Evolutionary conservation across 2,888 invertebrate species (phyloP), one percentile per base, ranked within the genome.

Genomic region (Pediacus dermestoides): DNA sequence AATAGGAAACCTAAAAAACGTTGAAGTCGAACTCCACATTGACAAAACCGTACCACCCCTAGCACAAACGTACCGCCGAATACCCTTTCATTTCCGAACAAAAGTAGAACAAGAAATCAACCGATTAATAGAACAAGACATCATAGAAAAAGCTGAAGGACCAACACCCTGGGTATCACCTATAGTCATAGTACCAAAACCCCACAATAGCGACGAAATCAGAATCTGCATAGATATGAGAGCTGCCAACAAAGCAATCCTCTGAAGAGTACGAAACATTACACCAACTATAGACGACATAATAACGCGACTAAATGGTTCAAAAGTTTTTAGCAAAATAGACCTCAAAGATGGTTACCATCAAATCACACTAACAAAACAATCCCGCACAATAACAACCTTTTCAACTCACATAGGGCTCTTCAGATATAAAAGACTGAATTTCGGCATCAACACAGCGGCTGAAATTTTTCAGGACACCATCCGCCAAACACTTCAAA

Each of bases 401-500:
- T 68, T 68, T 40, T 55, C 58, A 2, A 63, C 64, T 2, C 47
- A 48, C 13, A 48, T 46, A 12, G 66, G 65, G 0, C 30, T 68
- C 4, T 65, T 39, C 34, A 35, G 60, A 11, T 70, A 63, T 38
- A 70, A 67, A 40, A 14, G 66, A 21, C 32, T 63, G 4, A 51
- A 58, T 44, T 65, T 63, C 39, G 63, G 60, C 0, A 60, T 70
- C 6, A 53, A 51, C 1, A 65, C 65, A 34, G 71, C 71, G 3
- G 63, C 66, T 1, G 71, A 70, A 52, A 50, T 66, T 1, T 71
- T 67, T 42, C 66, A 70, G 48, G 62, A 67, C 44, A 57, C 55
- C 1, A 43, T 71, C 4, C 54, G 61, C 34, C 51, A 52, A 42
- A 54, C 68, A 4, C 31, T 70, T 2, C 16, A 42, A 22, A 51